Evolutionary conservation across 2,113 vertebrate genomes (phyloP).

Genomic region (Ahaetulla prasina): DNA sequence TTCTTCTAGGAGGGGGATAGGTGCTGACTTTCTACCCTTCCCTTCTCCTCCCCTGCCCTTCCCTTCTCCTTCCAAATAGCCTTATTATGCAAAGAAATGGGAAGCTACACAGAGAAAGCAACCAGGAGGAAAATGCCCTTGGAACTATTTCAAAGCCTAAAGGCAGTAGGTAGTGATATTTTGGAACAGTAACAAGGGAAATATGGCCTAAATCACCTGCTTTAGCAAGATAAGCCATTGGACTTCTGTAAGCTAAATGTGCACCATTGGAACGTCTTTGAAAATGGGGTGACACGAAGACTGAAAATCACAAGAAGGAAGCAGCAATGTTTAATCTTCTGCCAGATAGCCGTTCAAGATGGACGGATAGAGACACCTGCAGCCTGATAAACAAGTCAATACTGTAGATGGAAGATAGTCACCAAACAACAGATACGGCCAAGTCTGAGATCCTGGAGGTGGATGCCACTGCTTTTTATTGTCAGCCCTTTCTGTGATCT

Average conservation of each 20-base stretch:
- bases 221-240: slow-evolving; percentile 60
- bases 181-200: slow-evolving; percentile 49
- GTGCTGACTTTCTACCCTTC: neutral
- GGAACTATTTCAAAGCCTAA: slow-evolving; percentile 50
- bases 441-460: neutral
- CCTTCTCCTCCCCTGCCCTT: neutral
- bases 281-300: slow-evolving; percentile 67
- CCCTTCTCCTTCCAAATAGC: neutral
- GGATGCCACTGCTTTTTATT: neutral
- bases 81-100: neutral
- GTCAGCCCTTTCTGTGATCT: slow-evolving; percentile 11
- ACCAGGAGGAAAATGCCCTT: neutral
- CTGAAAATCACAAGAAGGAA: slow-evolving; percentile 65
- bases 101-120: neutral
- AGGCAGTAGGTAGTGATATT: slow-evolving; percentile 47
- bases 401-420: slow-evolving; percentile 60
- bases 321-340: slow-evolving; percentile 66
- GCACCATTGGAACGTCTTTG: slow-evolving; percentile 65
- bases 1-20: no score
- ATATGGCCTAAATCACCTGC: slow-evolving; percentile 65
- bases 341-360: slow-evolving; percentile 68
- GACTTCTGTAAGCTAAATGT: slow-evolving; percentile 63
- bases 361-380: slow-evolving; percentile 65
- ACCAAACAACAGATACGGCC: slow-evolving; percentile 30
- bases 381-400: slow-evolving; percentile 68